These are phyloP conservation scores for Vulpes vulpes DNA, from an alignment of 2,113 vertebrate genomes.

Conservation along the genomic window DNA sequence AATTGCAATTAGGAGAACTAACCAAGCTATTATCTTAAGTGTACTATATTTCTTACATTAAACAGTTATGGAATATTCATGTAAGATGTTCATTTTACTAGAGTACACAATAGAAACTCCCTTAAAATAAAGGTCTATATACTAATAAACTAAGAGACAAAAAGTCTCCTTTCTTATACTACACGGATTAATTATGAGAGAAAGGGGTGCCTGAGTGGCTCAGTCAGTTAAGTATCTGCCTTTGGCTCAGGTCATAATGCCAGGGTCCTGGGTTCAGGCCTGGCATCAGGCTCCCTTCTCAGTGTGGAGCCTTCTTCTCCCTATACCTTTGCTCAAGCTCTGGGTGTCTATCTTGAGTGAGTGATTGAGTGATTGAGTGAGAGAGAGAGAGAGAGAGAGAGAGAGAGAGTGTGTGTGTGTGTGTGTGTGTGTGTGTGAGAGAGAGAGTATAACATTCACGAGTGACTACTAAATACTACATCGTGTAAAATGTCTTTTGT, in stretches of 20 bases:
- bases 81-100: neutral
- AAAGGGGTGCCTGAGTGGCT: neutral
- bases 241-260: too few species aligned
- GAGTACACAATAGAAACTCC: neutral
- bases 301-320: too few species aligned
- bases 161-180: neutral
- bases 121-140: neutral
- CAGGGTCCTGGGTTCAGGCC: too few species aligned
- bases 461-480: neutral
- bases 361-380: too few species aligned
- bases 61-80: neutral
- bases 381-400: too few species aligned
- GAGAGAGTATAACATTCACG: neutral
- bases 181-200: neutral
- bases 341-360: too few species aligned
- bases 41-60: neutral
- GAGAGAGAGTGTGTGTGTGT: too few species aligned
- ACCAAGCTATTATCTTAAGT: neutral
- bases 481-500: neutral
- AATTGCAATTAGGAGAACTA: neutral
- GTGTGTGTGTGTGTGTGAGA: too few species aligned
- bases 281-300: too few species aligned
- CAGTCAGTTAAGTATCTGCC: too few species aligned
- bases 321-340: too few species aligned
- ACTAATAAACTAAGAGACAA: neutral